A percentile compares a stretch with the other conserved stretches of the same genome.
These are phyloP conservation scores for Octopus sinensis DNA, from an alignment of 1,140 invertebrate genomes.

Conservation along the genomic window DNA sequence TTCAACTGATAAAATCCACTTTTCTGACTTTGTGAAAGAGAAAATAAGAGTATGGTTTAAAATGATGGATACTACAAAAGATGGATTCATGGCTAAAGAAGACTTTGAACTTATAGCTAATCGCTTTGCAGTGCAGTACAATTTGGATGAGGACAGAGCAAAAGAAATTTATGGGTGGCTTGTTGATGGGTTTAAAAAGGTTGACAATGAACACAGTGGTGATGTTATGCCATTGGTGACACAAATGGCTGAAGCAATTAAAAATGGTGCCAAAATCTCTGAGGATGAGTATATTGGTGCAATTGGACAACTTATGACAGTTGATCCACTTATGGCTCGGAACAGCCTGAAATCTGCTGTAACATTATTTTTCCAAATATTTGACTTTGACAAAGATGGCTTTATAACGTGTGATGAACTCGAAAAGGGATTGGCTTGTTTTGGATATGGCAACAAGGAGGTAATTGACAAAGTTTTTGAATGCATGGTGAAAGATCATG, in stretches of 20 bases:
- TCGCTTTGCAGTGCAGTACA: constrained; percentile 22
- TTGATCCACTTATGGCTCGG: constrained; percentile 17
- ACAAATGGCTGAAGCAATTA: constrained; percentile 12
- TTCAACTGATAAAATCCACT: not conserved
- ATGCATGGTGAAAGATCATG: constrained; percentile 12
- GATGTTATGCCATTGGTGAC: constrained; percentile 18
- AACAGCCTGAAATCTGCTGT: constrained; percentile 23
- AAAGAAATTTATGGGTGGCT: constrained; percentile 21
- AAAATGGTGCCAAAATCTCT: constrained; percentile 15
- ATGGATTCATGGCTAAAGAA: constrained; percentile 22
- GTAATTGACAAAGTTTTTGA: constrained; percentile 17
- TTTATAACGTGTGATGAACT: constrained; percentile 22
- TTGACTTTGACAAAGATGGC: constrained; percentile 25
- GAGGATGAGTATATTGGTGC: constrained; percentile 25
- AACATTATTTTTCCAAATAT: constrained; percentile 23
- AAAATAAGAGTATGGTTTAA: constrained; percentile 26
- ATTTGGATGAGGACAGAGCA: constrained; percentile 15
- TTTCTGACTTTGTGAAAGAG: not conserved
- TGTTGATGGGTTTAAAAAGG: constrained; percentile 21
- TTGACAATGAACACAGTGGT: constrained; percentile 19
- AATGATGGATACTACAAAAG: constrained; percentile 23
- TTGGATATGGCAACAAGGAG: constrained; percentile 23
- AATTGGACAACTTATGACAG: constrained; percentile 15
- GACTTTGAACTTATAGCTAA: constrained; percentile 23
- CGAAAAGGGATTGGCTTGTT: constrained; percentile 21